Conservation (phyloP, 2,113 vertebrate species). For the Odontophorus gujanensis region DNA sequence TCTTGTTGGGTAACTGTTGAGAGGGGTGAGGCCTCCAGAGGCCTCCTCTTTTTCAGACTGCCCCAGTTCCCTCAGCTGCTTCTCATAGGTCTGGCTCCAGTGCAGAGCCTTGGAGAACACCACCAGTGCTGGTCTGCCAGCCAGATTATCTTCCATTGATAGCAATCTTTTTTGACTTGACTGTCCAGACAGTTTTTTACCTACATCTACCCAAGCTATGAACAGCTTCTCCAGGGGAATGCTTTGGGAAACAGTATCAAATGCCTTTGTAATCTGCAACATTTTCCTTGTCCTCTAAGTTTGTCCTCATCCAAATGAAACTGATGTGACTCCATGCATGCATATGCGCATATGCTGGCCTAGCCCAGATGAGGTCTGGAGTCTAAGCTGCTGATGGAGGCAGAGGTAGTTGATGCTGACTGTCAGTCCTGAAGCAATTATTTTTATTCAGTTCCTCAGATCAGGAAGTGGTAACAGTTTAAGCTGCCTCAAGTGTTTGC, state of each 20-base stretch:
- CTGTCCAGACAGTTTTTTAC: neutral
- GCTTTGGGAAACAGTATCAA: neutral
- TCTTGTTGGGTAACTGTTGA: neutral
- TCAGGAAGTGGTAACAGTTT: neutral
- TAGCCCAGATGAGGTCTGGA: neutral
- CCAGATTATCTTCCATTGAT: neutral
- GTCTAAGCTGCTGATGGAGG: neutral
- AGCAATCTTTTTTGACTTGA: too few relatives aligned
- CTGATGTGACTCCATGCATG: neutral
- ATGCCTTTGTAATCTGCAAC: neutral
- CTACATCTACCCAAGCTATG: neutral
- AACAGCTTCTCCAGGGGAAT: neutral
- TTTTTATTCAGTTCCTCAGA: neutral
- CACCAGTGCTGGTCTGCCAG: neutral
- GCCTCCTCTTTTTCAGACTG: neutral
- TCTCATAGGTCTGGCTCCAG: neutral
- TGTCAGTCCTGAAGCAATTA: neutral
- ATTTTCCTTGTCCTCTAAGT: neutral
- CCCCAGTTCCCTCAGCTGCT: neutral
- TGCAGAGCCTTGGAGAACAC: neutral
- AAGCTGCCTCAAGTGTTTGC: neutral
- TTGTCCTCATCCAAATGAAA: neutral
- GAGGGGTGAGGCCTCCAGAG: neutral
- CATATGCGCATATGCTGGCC: neutral
- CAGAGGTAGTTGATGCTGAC: neutral